Base-by-base conservation (phyloP, 2,888 invertebrate genomes). In the Falcaria lacertinaria region DNA sequence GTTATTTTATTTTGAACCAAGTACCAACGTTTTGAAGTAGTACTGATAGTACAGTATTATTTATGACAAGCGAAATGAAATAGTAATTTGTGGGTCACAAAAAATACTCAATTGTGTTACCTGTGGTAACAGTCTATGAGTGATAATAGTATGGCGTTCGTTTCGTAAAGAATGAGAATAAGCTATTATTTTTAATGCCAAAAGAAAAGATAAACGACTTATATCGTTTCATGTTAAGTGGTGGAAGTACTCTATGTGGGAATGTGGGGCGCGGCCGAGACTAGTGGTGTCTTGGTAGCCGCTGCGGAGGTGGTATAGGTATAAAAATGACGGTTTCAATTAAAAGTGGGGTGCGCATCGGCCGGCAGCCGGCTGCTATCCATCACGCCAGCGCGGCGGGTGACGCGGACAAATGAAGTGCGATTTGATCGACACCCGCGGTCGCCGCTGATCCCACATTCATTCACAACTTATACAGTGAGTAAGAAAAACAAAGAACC, bases 361-460 rank as follows among this genome's bases (percentile, higher is more conserved):
- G 62, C 57, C 57, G 63, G 65, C 69, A 57, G 64, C 57, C 52
- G 60, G 63, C 66, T 67, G 73, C 66, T 81, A 86, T 87, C 83
- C 74, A 86, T 88, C 85, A 88, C 72, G 56, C 57, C 54, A 63
- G 69, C 61, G 57, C 59, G 69, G 66, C 64, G 67, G 51, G 66
- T 83, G 88, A 87, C 87, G 69, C 70, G 77, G 82, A 89, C 86
- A 87, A 88, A 89, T 88, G 85, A 85, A 88, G 78, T 85, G 78
- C 82, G 81, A 88, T 88, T 83, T 83, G 81, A 87, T 85, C 81
- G 77, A 60, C 69, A 80, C 67, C 75, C 64, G 66, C 69, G 69
- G 64, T 54, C 60, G 44, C 64, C 64, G 54, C 67, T 69, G 74
- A 78, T 79, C 82, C 77, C 69, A 71, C 75, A 79, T 79, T 80